Evolutionary conservation across 1,140 invertebrate species (phyloP).

Genomic region (Drosophila pandora): DNA sequence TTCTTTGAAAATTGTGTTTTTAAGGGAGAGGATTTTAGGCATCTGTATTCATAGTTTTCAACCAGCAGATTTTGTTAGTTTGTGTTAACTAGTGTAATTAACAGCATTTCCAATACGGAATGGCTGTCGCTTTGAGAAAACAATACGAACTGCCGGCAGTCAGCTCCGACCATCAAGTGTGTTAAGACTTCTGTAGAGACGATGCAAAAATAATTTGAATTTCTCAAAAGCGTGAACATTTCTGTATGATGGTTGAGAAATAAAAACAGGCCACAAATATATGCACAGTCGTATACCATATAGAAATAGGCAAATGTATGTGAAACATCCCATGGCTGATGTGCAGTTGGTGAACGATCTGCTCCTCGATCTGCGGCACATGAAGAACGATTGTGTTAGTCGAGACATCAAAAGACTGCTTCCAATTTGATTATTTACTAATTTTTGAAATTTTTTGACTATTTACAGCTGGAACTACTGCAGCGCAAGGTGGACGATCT

Average conservation of each 20-base stretch:
- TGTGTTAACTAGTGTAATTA: slow-evolving; percentile 69
- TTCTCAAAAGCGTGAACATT: slow-evolving; percentile 24
- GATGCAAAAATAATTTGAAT: slow-evolving; percentile 53
- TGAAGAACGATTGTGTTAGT: slow-evolving; percentile 83
- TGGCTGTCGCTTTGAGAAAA: slow-evolving; percentile 38
- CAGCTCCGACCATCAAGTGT: slow-evolving; percentile 59
- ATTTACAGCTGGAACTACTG: slow-evolving; percentile 92
- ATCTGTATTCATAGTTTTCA: neutral
- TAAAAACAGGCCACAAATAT: slow-evolving; percentile 6
- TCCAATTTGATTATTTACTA: neutral
- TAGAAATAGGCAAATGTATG: slow-evolving; percentile 77
- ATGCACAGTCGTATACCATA: slow-evolving; percentile 22
- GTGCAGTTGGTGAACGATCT: slow-evolving; percentile 78
- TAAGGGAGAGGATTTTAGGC: neutral
- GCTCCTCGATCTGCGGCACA: slow-evolving; percentile 72
- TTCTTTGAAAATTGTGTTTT: neutral
- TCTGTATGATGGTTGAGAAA: slow-evolving; percentile 32
- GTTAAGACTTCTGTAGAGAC: slow-evolving; percentile 54
- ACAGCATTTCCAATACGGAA: slow-evolving; percentile 42
- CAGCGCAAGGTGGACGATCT: slow-evolving; percentile 95
- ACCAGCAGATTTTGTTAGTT: neutral
- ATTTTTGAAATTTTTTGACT: slow-evolving; percentile 26
- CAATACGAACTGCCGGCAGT: slow-evolving; percentile 58
- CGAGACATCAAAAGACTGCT: neutral
- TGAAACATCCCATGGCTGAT: slow-evolving; percentile 81